These are phyloP conservation scores for Troides aeacus DNA, from an alignment of 2,888 invertebrate species.

Conservation along the genomic window DNA sequence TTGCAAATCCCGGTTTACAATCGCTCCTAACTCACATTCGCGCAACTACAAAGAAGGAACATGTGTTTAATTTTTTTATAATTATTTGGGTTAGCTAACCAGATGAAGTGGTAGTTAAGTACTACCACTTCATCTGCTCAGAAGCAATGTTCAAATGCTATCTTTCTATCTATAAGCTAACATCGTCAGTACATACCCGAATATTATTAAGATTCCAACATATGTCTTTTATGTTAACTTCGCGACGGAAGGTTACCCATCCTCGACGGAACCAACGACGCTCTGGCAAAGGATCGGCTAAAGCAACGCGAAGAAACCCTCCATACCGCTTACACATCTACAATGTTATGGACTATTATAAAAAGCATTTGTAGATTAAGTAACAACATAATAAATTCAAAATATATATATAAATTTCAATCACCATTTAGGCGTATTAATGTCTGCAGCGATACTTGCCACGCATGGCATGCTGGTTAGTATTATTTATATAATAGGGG, in stretches of 20 bases:
- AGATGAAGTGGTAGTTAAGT: too few species aligned
- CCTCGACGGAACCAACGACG: conserved; percentile 97
- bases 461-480: too few species aligned
- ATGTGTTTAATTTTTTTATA: background rate
- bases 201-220: conserved; percentile 99
- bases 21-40: conserved; percentile 95
- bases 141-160: too few species aligned
- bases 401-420: background rate
- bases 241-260: conserved; percentile 98
- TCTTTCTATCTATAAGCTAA: background rate
- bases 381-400: background rate
- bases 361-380: background rate
- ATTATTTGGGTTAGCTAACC: too few species aligned
- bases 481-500: too few species aligned
- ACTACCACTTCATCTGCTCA: too few species aligned
- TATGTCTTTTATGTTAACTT: conserved; percentile 99
- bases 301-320: conserved; percentile 96
- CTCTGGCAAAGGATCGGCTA: conserved; percentile 98
- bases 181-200: conserved; percentile 76
- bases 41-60: conserved; percentile 82
- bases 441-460: too few species aligned
- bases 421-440: too few species aligned
- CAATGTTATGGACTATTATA: conserved; percentile 1
- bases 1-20: conserved; percentile 97
- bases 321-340: conserved; percentile 94